A percentile compares a stretch with the other conserved stretches of the same genome.
Conservation (phyloP, 2,888 invertebrate species). For the Nematopogon swammerdamellus region DNA sequence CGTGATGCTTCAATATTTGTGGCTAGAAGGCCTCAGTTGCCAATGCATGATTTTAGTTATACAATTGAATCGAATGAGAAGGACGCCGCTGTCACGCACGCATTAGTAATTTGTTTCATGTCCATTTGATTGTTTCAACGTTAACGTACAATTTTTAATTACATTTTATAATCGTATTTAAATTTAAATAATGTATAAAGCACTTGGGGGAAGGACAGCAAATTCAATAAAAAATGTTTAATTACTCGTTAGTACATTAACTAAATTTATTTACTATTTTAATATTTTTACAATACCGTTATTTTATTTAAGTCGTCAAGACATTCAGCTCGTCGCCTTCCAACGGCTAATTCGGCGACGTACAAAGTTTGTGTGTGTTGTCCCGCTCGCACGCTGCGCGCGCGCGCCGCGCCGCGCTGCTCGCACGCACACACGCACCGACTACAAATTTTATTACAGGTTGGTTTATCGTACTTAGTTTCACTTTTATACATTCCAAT, state of each 20-base stretch:
- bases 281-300: slow-evolving; percentile 55
- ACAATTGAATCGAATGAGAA: too few species aligned
- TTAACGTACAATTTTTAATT: slow-evolving; percentile 50
- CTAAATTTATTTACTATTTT: slow-evolving; percentile 56
- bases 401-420: slow-evolving; percentile 11
- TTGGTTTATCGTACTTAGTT: too few species aligned
- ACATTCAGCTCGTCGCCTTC: slow-evolving; percentile 47
- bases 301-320: slow-evolving; percentile 37
- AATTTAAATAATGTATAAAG: slow-evolving; percentile 58
- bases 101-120: background rate
- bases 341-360: slow-evolving; percentile 34
- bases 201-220: slow-evolving; percentile 60
- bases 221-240: slow-evolving; percentile 57
- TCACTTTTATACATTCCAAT: too few species aligned
- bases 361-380: slow-evolving; percentile 3
- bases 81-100: background rate
- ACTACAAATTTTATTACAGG: too few species aligned
- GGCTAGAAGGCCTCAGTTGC: too few species aligned
- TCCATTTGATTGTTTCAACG: slow-evolving; percentile 27
- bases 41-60: too few species aligned
- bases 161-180: slow-evolving; percentile 46
- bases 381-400: slow-evolving; percentile 9
- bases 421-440: too few species aligned
- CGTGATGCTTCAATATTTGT: too few species aligned
- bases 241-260: slow-evolving; percentile 52